These are phyloP conservation scores for Glaucidium brasilianum DNA, from an alignment of 2,113 vertebrate genomes.

Conservation along the genomic window DNA sequence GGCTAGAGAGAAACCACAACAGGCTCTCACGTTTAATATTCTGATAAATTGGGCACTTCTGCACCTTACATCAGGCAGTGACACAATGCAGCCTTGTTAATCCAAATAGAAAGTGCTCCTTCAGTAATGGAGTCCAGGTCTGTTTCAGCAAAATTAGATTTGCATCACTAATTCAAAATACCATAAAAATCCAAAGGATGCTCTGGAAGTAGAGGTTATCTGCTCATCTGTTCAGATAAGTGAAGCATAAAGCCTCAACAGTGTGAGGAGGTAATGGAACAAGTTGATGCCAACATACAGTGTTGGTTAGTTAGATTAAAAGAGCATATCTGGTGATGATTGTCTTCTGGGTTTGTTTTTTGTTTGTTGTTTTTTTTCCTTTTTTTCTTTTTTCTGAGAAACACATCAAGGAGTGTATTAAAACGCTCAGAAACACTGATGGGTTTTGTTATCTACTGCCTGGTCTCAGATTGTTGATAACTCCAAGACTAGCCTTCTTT, in stretches of 20 bases:
- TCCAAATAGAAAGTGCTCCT: not conserved
- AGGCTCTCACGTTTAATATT: not conserved
- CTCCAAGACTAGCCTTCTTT: not conserved
- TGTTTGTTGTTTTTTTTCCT: not conserved
- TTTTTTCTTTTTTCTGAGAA: not conserved
- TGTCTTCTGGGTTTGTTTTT: not conserved
- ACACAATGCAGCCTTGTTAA: constrained; percentile 52
- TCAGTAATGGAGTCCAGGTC: not conserved
- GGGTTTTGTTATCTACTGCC: not conserved
- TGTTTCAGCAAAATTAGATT: constrained; percentile 34
- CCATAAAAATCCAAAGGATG: not conserved
- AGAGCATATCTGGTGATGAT: not conserved
- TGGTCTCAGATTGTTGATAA: not conserved
- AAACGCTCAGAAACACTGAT: constrained; percentile 11
- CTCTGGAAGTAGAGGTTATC: not conserved
- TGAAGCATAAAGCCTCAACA: not conserved
- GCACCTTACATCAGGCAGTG: constrained; percentile 13
- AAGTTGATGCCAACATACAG: not conserved
- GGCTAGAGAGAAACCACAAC: constrained; percentile 24
- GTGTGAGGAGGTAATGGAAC: not conserved
- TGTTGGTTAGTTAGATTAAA: not conserved
- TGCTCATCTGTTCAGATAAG: constrained; percentile 3
- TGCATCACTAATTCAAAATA: constrained; percentile 34
- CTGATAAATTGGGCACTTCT: constrained; percentile 41
- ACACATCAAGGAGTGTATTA: not conserved